Conservation (phyloP, 2,113 vertebrate genomes). For the Solenodon paradoxus region DNA sequence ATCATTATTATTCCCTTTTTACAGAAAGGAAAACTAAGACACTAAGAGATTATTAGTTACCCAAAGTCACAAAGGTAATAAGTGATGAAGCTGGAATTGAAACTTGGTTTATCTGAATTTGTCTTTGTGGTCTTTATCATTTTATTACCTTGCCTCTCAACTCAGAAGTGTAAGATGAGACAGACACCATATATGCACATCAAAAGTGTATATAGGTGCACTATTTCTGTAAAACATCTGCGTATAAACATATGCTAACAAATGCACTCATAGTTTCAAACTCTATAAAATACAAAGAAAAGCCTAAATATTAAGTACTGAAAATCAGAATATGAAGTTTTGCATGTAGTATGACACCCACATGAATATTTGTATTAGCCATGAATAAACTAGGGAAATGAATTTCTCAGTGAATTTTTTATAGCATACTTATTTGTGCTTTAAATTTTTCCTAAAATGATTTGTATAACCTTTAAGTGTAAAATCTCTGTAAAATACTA, state of each 20-base stretch:
- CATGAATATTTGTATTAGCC: neutral
- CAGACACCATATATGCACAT: rapidly evolving
- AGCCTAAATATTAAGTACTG: neutral
- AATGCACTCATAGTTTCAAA: neutral
- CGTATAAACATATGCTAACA: neutral
- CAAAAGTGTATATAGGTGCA: neutral
- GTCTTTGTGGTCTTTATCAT: neutral
- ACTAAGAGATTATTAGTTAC: too few relatives aligned
- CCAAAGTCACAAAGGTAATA: too few relatives aligned
- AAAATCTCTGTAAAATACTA: too few relatives aligned
- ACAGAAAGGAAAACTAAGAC: too few relatives aligned
- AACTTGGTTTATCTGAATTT: neutral
- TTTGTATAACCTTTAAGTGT: neutral
- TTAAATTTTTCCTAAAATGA: neutral
- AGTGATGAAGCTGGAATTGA: too few relatives aligned
- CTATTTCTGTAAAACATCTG: neutral
- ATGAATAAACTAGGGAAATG: neutral
- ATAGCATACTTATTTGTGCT: neutral
- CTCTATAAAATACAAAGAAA: neutral
- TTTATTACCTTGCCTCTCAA: neutral
- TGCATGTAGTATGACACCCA: neutral
- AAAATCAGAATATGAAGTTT: neutral
- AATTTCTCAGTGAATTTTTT: neutral
- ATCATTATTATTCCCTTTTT: too few relatives aligned
- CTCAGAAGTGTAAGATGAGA: neutral